These are phyloP conservation scores for Notodonta ziczac DNA, from an alignment of 2,888 invertebrate genomes.

Conservation along the genomic window DNA sequence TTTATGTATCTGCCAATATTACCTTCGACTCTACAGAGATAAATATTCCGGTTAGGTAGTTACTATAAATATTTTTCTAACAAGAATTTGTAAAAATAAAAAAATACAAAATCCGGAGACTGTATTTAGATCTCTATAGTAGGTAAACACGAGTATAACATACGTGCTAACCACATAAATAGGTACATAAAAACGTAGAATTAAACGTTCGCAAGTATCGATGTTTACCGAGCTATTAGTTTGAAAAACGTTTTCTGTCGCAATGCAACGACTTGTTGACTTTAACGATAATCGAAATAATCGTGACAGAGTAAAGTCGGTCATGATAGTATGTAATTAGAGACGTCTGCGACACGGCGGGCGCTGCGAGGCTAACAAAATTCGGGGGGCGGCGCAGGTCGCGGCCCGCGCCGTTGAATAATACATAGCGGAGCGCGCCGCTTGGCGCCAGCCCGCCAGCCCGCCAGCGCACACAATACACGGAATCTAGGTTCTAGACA, in stretches of 20 bases:
- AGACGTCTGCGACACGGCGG: conserved; percentile 56
- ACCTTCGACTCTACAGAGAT: neutral
- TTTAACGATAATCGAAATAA: conserved; percentile 61
- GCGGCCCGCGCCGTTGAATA: conserved; percentile 71
- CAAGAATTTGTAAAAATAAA: neutral
- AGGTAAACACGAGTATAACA: neutral
- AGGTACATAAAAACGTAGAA: neutral
- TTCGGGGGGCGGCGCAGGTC: conserved; percentile 77
- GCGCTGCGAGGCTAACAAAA: conserved; percentile 68
- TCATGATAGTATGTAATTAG: conserved; percentile 76
- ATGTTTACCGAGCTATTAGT: conserved; percentile 20
- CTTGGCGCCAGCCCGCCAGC: conserved; percentile 58
- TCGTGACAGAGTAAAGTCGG: conserved; percentile 71
- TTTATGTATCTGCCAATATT: neutral
- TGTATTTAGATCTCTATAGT: neutral
- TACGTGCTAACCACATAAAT: neutral
- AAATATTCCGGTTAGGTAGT: neutral
- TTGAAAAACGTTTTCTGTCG: conserved; percentile 41
- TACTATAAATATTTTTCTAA: neutral
- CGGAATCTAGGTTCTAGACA: conserved; percentile 61
- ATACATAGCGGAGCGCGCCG: conserved; percentile 62
- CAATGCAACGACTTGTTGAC: conserved; percentile 54
- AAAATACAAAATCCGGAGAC: neutral
- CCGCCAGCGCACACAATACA: conserved; percentile 54
- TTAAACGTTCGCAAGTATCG: conserved; percentile 6